A percentile compares a stretch with the other conserved stretches of the same genome.
phyloP scores from a whole-genome alignment of 2,113 vertebrate species.

The Girardinichthys multiradiatus region DNA sequence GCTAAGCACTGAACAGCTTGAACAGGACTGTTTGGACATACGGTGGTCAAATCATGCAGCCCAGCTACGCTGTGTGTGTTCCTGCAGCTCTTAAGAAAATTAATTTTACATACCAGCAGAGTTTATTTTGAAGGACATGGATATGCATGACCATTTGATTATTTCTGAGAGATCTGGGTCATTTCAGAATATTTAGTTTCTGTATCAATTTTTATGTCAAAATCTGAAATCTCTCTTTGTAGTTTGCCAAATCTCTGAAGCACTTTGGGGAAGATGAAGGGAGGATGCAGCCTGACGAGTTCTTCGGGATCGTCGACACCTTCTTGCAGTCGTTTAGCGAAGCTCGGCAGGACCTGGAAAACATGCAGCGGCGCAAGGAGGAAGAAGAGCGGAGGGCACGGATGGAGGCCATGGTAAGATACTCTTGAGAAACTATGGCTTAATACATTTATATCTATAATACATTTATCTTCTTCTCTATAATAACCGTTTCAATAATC shows the following conservation, averaged over 20 bases:
- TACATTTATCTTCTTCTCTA: too few species aligned
- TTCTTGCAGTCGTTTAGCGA: conserved; percentile 94
- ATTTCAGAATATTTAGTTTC: neutral
- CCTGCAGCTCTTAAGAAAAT: conserved; percentile 5
- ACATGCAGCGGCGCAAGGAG: conserved; percentile 93
- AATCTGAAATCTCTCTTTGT: conserved; percentile 20
- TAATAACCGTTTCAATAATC: neutral
- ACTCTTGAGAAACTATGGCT: neutral
- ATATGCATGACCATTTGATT: neutral
- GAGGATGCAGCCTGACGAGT: conserved; percentile 95
- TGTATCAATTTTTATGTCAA: neutral
- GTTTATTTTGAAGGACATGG: neutral
- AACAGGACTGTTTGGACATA: conserved; percentile 51
- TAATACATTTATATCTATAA: too few species aligned
- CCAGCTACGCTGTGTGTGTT: neutral
- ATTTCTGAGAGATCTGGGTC: neutral
- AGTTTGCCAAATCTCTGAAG: conserved; percentile 91
- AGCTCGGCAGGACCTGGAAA: conserved; percentile 93
- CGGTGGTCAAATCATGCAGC: conserved; percentile 42
- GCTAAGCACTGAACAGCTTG: conserved; percentile 50
- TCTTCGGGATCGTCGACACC: conserved; percentile 97
- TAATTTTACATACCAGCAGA: neutral
- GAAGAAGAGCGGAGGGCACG: conserved; percentile 93
- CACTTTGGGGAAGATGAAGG: conserved; percentile 93
- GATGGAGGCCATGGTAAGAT: conserved; percentile 94